Base-by-base conservation (phyloP, 2,797 vertebrate species). In the Psittacula echo region DNA sequence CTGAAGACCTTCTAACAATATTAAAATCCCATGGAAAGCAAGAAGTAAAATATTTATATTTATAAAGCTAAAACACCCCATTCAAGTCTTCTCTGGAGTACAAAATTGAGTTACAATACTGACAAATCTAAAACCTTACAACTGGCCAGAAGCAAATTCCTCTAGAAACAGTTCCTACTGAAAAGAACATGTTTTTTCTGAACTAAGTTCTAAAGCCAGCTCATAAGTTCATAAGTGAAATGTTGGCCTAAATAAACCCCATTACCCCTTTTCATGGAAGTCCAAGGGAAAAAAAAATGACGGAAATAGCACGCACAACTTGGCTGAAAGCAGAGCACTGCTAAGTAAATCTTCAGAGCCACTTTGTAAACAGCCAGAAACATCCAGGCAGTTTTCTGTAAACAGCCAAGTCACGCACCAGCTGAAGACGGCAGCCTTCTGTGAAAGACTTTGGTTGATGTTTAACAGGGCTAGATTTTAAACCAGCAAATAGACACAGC, bases 331-430 rank as follows among this genome's bases (percentile, higher is more conserved):
- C 94, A 96, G 96, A 91, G 67, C 94, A 87, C 91, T 76, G 30
- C 75, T 94, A 82, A 90, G 83, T 96, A 97, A 97, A 98, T 95
- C 90, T 78, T 91, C 34, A 17, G 92, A 94, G 82, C 39, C 11
- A 3, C 90, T 97, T 87, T 94, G 89, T 98, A 97, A 97, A 97
- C 95, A 97, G 86, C 64, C 89, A 94, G 92, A 95, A 97, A 93
- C 75, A 92, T 89, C 73, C 92, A 94, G 94, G 62, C 45, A 21
- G 71, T 77, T 92, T 95, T 92, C 30, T 95, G 78, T 97, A 97
- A 97, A 97, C 94, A 97, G 54, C 62, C 6, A 81, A 61, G 84
- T 94, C 91, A 91, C 4, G 32, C 80, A 95, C 41, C 50, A 71
- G 85, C 64, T 24, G 93, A 92, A 92, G 71, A 65, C 68, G 8